Base-by-base conservation (phyloP, 2,113 vertebrate species). In the Rhizomys pruinosus region DNA sequence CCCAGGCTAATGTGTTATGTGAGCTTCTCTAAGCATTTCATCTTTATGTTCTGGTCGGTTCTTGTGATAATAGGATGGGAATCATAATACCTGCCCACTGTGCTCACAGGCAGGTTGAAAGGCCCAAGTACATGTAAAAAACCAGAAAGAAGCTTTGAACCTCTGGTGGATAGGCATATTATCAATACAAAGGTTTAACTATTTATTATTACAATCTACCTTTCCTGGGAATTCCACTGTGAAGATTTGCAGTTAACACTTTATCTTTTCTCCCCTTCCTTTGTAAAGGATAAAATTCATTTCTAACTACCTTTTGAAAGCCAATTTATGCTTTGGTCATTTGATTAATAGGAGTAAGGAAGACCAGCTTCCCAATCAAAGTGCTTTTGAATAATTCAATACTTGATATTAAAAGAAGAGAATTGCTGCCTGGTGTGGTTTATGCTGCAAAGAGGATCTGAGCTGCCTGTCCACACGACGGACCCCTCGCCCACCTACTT, bases 221-320 rank as follows among this genome's bases (percentile, higher is more conserved):
- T 91, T 94, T 89, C 88, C 76, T 87, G 72, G 23, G 76, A 47
- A 85, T 93, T 91, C 78, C 91, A 92, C 61, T 92, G 93, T 88
- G 85, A 92, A 94, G 94, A 87, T 84, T 92, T 94, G 57, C 29
- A 89, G 3, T 4, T 79, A 66, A 23, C 47, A 85, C 89, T 94
- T 96, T 64, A 93, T 96, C 87, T 89, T 87, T 96, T 95, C 87
- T 0, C 85, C 0, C 19, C 80, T 96, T 97, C 93, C 74, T 81
- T 96, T 96, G 86, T 0, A 0, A 91, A 96, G 85, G 90, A 96
- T 97, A 95, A 97, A 97, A 98, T 93, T 84, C 89, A 97, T 97
- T 97, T 96, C 95, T 92, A 97, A 97, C 97, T 93, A 96, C 92
- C 61, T 95, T 95, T 85, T 91, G 95, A 96, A 96, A 97, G 97